Conservation (phyloP, 2,797 vertebrate genomes). For the Epinephelus awoara region DNA sequence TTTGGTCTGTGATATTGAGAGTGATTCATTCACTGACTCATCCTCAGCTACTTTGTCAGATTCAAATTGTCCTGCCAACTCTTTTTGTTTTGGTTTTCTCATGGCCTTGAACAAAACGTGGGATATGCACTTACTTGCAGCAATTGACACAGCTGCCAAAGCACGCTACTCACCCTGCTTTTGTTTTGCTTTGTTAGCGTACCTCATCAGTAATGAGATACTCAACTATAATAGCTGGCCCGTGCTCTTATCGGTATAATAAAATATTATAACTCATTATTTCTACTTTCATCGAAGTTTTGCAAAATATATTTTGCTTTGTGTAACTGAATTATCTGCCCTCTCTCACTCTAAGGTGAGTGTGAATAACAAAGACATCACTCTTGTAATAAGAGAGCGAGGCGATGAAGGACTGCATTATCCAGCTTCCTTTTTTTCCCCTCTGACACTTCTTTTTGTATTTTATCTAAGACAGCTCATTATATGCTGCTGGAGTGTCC, state of each 20-base stretch:
- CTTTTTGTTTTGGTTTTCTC: constrained; percentile 70
- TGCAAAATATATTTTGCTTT: constrained; percentile 26
- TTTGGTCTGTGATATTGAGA: constrained; percentile 70
- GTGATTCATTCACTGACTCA: constrained; percentile 78
- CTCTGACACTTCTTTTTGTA: constrained; percentile 41
- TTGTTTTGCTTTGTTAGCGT: constrained; percentile 57
- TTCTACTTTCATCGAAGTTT: constrained; percentile 14
- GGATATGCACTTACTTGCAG: constrained; percentile 67
- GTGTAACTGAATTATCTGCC: constrained; percentile 19
- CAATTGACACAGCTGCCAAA: constrained; percentile 55
- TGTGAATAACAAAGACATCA: constrained; percentile 51
- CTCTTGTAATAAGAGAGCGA: constrained; percentile 60
- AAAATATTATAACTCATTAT: background rate
- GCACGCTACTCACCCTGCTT: constrained; percentile 53
- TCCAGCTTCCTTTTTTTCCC: constrained; percentile 44
- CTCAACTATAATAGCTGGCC: constrained; percentile 35
- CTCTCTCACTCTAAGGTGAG: constrained; percentile 30
- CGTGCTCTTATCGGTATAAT: constrained; percentile 35
- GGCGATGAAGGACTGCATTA: constrained; percentile 59
- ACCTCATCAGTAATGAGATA: constrained; percentile 58
- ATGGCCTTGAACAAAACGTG: constrained; percentile 64
- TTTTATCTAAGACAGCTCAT: constrained; percentile 71
- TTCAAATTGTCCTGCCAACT: constrained; percentile 70
- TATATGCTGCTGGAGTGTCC: constrained; percentile 54
- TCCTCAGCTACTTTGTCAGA: constrained; percentile 75